Percentiles rank a stretch among this genome's conserved stretches.
phyloP scores from a whole-genome alignment of 2,113 vertebrate genomes.

The Cavia aperea region DNA sequence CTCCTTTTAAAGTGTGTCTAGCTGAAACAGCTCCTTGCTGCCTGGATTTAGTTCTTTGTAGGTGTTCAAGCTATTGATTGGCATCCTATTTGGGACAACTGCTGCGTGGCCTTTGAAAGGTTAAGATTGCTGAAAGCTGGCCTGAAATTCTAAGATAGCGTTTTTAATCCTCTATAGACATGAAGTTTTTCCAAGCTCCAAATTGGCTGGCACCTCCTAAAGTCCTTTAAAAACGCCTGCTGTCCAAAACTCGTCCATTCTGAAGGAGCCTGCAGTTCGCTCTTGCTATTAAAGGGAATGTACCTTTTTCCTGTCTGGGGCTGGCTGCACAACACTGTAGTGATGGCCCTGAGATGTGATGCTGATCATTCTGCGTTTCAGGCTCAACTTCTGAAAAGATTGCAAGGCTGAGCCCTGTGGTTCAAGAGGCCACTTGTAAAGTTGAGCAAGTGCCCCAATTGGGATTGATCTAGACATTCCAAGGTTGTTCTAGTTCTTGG shows the following conservation, averaged over 20 bases:
- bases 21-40: conserved; percentile 42
- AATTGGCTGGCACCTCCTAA: conserved; percentile 51
- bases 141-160: conserved; percentile 58
- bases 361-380: not conserved
- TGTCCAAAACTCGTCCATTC: conserved; percentile 57
- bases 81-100: conserved; percentile 38
- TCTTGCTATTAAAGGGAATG: conserved; percentile 45
- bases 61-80: conserved; percentile 44
- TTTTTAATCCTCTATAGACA: conserved; percentile 59
- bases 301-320: not conserved
- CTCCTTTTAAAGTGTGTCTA: conserved; percentile 45
- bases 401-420: not conserved
- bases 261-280: conserved; percentile 55
- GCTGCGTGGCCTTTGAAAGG: conserved; percentile 45
- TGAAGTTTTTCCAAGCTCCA: conserved; percentile 58
- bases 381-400: conserved; percentile 26
- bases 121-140: conserved; percentile 55
- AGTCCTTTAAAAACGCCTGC: conserved; percentile 55
- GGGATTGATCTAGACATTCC: not conserved
- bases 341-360: not conserved
- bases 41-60: conserved; percentile 49
- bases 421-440: not conserved
- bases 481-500: not conserved
- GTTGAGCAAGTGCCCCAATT: not conserved
- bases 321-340: not conserved